These are phyloP conservation scores for Thecophora atra DNA, from an alignment of 2,888 invertebrate genomes.

Conservation along the genomic window DNA sequence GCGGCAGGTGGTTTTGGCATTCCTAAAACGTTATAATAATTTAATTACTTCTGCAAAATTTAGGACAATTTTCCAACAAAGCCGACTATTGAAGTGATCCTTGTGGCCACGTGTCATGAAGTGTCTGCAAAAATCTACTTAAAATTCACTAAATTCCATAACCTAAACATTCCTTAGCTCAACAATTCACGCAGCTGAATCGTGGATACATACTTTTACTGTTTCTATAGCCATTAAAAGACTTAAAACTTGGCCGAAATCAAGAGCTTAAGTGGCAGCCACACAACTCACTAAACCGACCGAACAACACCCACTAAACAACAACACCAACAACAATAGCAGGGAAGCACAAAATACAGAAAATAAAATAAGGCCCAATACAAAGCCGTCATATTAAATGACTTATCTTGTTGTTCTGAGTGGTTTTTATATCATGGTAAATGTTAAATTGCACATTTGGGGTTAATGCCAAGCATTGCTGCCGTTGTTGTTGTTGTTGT, in stretches of 20 bases:
- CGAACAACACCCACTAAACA: background rate
- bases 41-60: too few species aligned
- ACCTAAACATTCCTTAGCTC: background rate
- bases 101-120: too few species aligned
- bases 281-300: background rate
- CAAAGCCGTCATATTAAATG: conserved; percentile 63
- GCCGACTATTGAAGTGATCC: too few species aligned
- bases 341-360: background rate
- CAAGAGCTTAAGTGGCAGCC: conserved; percentile 15
- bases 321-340: conserved; percentile 13
- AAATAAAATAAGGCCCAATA: conserved; percentile 48
- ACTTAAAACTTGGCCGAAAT: conserved; percentile 31
- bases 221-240: conserved; percentile 20
- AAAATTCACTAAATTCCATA: conserved; percentile 37
- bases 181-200: too few species aligned
- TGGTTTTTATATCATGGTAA: conserved; percentile 48
- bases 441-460: conserved; percentile 35
- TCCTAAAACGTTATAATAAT: too few species aligned
- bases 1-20: too few species aligned
- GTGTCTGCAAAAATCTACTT: conserved; percentile 5
- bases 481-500: conserved; percentile 19
- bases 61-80: too few species aligned
- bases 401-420: conserved; percentile 61
- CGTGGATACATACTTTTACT: conserved; percentile 15
- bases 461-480: conserved; percentile 23